phyloP scores from a whole-genome alignment of 2,113 vertebrate species.

The Phalacrocorax pelagicus region DNA sequence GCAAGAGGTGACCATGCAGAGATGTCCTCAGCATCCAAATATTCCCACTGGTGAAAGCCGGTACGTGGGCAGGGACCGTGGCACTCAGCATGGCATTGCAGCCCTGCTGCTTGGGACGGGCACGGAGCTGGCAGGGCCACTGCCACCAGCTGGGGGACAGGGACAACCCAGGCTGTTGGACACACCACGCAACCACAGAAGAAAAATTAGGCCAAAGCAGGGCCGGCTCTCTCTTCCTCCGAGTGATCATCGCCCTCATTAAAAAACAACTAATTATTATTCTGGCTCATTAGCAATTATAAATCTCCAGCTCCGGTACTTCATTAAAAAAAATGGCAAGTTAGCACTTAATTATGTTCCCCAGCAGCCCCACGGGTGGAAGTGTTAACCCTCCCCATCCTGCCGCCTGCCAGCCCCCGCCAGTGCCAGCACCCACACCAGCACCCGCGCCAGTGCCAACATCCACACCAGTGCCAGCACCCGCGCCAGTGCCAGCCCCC shows the following conservation, averaged over 20 bases:
- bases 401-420: not conserved
- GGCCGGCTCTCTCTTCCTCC: slow-evolving; percentile 22
- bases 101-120: not conserved
- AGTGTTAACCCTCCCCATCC: not conserved
- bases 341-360: slow-evolving; percentile 78
- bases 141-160: not conserved
- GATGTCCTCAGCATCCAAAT: not conserved
- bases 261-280: slow-evolving; percentile 82
- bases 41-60: fast-evolving
- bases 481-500: fast-evolving
- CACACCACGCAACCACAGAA: not conserved
- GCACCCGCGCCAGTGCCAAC: no score
- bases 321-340: slow-evolving; percentile 80
- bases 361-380: not conserved
- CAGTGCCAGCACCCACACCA: no score
- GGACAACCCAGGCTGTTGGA: slow-evolving; percentile 14
- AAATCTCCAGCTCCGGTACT: slow-evolving; percentile 77
- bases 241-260: slow-evolving; percentile 77
- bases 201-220: slow-evolving; percentile 67
- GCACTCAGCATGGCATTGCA: fast-evolving
- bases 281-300: slow-evolving; percentile 81
- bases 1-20: not conserved
- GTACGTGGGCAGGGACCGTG: no score
- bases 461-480: not conserved
- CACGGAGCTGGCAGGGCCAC: not conserved